phyloP scores from a whole-genome alignment of 2,888 invertebrate genomes.

The Tipula unca region DNA sequence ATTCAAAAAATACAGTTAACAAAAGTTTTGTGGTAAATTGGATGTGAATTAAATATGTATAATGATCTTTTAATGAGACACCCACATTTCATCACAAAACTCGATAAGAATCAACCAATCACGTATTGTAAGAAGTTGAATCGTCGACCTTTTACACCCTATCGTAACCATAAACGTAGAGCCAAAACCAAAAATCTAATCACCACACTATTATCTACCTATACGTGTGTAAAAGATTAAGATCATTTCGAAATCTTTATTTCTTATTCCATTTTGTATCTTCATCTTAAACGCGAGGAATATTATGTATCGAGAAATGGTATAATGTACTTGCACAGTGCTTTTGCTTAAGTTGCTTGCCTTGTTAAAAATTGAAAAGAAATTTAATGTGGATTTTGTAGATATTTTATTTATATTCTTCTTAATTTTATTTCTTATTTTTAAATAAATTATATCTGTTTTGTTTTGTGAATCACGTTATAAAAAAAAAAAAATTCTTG shows the following conservation, averaged over 20 bases:
- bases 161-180: neutral
- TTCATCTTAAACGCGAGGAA: neutral
- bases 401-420: constrained; percentile 3
- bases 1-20: neutral
- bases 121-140: neutral
- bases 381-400: neutral
- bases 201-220: neutral
- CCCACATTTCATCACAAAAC: neutral
- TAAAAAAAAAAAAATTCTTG: neutral
- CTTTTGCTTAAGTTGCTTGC: neutral
- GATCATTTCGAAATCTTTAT: neutral
- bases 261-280: constrained; percentile 8
- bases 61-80: neutral
- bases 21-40: neutral
- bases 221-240: neutral
- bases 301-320: neutral
- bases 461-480: neutral
- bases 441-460: constrained; percentile 8
- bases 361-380: neutral
- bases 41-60: neutral
- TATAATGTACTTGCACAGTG: neutral
- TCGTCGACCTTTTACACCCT: neutral
- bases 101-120: neutral
- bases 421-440: neutral
- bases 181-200: neutral